Percentiles rank a stretch among this genome's conserved stretches.
These are phyloP conservation scores for Catharus bicknelli DNA, from an alignment of 2,113 vertebrate species.

Conservation along the genomic window DNA sequence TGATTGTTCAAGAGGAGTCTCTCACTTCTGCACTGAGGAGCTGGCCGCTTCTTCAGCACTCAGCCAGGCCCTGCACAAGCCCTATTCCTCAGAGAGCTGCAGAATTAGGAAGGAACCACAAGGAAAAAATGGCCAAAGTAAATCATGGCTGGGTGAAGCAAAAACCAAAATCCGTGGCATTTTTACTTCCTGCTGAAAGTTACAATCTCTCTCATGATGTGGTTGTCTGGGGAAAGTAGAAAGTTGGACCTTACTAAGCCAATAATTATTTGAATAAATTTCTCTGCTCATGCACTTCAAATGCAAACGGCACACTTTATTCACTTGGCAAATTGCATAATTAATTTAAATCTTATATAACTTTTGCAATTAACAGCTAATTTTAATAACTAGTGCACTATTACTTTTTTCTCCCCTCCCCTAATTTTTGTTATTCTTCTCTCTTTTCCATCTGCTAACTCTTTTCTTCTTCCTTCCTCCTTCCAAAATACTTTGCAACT, in stretches of 20 bases:
- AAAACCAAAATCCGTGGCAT: background rate
- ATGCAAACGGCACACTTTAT: background rate
- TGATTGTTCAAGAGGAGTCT: background rate
- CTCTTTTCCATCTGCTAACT: constrained; percentile 44
- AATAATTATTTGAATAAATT: background rate
- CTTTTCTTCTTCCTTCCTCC: constrained; percentile 52
- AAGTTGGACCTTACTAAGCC: background rate
- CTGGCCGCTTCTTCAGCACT: background rate
- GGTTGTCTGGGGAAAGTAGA: background rate
- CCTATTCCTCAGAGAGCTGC: background rate
- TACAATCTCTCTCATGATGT: background rate
- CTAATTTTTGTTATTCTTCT: background rate
- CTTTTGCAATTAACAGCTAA: constrained; percentile 1
- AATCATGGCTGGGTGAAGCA: background rate
- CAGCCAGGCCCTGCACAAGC: background rate
- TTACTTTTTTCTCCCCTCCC: background rate
- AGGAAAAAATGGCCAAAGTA: background rate
- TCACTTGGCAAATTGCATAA: background rate
- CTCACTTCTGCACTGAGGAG: background rate
- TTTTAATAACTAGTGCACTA: background rate
- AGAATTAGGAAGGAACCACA: constrained; percentile 7
- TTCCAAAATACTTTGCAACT: constrained; percentile 44
- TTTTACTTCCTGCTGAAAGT: constrained; percentile 8
- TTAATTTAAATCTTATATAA: background rate
- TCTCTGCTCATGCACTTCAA: background rate